phyloP scores from a whole-genome alignment of 1,140 invertebrate species.

The Eumaeus atala region DNA sequence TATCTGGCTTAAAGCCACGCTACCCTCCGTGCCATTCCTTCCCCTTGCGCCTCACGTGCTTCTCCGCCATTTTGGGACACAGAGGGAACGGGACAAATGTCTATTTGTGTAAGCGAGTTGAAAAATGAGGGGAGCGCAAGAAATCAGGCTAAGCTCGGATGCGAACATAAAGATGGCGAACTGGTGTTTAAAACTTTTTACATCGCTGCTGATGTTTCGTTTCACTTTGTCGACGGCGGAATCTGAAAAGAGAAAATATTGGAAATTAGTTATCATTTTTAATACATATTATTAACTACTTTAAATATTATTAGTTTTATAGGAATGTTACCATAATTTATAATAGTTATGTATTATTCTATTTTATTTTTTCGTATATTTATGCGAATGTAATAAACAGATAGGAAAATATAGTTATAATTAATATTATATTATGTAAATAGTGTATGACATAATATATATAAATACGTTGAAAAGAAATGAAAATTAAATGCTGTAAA shows the following conservation, averaged over 20 bases:
- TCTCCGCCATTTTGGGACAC: slow-evolving; percentile 52
- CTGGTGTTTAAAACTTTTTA: slow-evolving; percentile 11
- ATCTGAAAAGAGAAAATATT: not conserved
- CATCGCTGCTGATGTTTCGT: slow-evolving; percentile 1
- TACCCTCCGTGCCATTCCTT: slow-evolving; percentile 28
- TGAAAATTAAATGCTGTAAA: no score
- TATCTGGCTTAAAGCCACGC: slow-evolving; percentile 25
- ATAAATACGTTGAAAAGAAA: no score
- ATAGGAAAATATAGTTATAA: no score
- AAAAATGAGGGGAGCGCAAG: slow-evolving; percentile 22
- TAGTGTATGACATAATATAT: no score
- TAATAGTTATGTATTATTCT: no score
- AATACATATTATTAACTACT: no score
- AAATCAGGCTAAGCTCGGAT: slow-evolving; percentile 33
- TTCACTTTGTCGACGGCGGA: not conserved
- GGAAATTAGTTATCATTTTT: no score
- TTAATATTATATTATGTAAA: no score
- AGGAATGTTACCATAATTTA: no score
- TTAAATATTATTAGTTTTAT: no score
- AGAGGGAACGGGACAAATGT: slow-evolving; percentile 23
- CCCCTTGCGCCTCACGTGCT: slow-evolving; percentile 27
- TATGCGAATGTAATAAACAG: no score
- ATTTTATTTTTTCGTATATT: no score
- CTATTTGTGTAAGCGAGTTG: slow-evolving; percentile 24
- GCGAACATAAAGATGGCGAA: slow-evolving; percentile 31